Evolutionary conservation across 2,888 invertebrate species (phyloP), one percentile per base, ranked within the genome.

Genomic region (Agrotis segetum): DNA sequence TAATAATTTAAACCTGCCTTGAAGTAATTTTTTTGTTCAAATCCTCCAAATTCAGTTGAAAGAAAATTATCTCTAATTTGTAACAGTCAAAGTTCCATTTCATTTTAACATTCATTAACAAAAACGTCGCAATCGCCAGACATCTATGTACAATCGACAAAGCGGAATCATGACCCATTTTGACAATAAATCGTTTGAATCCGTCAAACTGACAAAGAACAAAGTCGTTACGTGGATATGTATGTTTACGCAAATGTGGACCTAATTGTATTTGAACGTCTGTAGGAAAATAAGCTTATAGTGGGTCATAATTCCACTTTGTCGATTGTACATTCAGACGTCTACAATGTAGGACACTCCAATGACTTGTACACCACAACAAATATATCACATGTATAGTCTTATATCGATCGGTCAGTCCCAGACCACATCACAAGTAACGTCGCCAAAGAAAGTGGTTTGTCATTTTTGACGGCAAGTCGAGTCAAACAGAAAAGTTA

Each of bases 361-460:
- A 50, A 16, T 17, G 40, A 53, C 13, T 46, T 55, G 16, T 40
- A 55, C 40, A n/a, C 17, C 13, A 60, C 29, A 47, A 59, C 17
- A 21, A 49, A 47, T 44, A 62, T n/a, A 53, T 17, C 44, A 16
- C 34, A 67, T 24, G 14, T 66, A 40, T 14, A 63, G 52, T 55
- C 19, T 52, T 13, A 11, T 67, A 78, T 78, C 64, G 80, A 78
- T 75, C 80, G 66, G 75, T 61, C 75, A 75, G 53, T 34, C 46
- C 29, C 29, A 44, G 64, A 64, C 52, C 59, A 69, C 34, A 58
- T 29, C 29, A 29, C 44, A 64, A 58, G 68, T 55, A 79, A 24
- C 13, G 17, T 67, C 14, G 17, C 19, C 14, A 5, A 34, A 16
- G 19, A 67, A 74, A 67, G 40, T 67, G 24, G 44, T 52, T 16